These are phyloP conservation scores for Thamnophis elegans DNA, from an alignment of 2,797 vertebrate genomes.

Conservation along the genomic window DNA sequence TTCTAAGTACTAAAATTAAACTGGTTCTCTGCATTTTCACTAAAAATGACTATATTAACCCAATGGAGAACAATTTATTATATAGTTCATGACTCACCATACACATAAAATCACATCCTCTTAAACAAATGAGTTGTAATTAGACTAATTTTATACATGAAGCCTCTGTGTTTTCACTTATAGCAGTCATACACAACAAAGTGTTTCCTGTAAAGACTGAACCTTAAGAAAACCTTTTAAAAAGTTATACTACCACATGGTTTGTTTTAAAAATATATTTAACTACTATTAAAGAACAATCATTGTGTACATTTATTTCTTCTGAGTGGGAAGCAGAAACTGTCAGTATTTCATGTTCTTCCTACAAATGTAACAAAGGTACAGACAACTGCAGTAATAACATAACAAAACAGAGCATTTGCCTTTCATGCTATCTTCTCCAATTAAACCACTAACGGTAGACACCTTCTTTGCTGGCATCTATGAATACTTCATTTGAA, in stretches of 20 bases:
- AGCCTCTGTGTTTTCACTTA: slow-evolving; percentile 46
- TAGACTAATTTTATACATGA: slow-evolving; percentile 35
- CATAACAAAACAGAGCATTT: slow-evolving; percentile 33
- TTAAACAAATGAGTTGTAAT: slow-evolving; percentile 40
- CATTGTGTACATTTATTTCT: slow-evolving; percentile 52
- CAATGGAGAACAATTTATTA: slow-evolving; percentile 38
- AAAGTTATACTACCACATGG: slow-evolving; percentile 51
- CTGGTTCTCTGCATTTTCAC: background rate
- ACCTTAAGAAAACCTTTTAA: background rate
- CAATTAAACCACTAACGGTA: slow-evolving; percentile 19
- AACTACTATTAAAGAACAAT: slow-evolving; percentile 65
- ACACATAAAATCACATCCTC: slow-evolving; percentile 34
- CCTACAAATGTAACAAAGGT: slow-evolving; percentile 36
- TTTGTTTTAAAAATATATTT: slow-evolving; percentile 67
- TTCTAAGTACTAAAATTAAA: background rate
- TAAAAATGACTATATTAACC: background rate
- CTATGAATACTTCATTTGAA: background rate
- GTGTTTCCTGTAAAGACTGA: slow-evolving; percentile 45
- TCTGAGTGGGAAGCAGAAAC: slow-evolving; percentile 57
- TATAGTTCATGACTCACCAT: slow-evolving; percentile 13
- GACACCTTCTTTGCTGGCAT: background rate
- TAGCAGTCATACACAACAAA: slow-evolving; percentile 44
- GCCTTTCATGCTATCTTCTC: slow-evolving; percentile 39
- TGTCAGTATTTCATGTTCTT: slow-evolving; percentile 57
- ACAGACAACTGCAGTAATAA: slow-evolving; percentile 40